These are phyloP conservation scores for Drosophila sproati DNA, from an alignment of 1,140 invertebrate genomes.

Conservation along the genomic window DNA sequence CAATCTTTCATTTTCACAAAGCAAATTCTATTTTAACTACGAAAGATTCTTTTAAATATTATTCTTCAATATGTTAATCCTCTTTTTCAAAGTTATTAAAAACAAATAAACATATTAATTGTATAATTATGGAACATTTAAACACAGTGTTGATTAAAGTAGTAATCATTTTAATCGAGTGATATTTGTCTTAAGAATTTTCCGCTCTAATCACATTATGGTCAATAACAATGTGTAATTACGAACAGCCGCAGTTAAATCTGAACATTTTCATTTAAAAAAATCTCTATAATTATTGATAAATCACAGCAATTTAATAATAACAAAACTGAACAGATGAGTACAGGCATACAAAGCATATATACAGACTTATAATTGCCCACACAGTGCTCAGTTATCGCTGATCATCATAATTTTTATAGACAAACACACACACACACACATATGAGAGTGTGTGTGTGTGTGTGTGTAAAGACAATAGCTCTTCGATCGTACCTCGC, in stretches of 20 bases:
- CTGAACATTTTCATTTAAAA: constrained; percentile 12
- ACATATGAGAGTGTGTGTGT: not conserved
- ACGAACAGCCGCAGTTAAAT: not conserved
- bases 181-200: not conserved
- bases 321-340: constrained; percentile 16
- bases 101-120: too few species aligned
- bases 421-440: constrained; percentile 19
- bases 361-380: constrained; percentile 35
- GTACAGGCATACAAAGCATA: not conserved
- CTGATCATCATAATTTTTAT: constrained; percentile 40
- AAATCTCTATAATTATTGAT: constrained; percentile 23
- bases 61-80: too few species aligned
- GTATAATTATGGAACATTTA: too few species aligned
- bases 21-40: too few species aligned
- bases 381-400: constrained; percentile 27
- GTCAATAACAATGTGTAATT: constrained; percentile 7
- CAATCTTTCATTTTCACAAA: too few species aligned
- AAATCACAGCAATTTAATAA: constrained; percentile 13
- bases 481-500: constrained; percentile 51
- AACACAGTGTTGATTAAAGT: too few species aligned
- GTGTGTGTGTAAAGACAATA: constrained; percentile 11
- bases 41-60: too few species aligned
- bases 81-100: too few species aligned
- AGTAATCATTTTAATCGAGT: too few species aligned
- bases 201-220: not conserved